Evolutionary conservation across 2,113 vertebrate genomes (phyloP).

Genomic region (Oreocharis arfaki): DNA sequence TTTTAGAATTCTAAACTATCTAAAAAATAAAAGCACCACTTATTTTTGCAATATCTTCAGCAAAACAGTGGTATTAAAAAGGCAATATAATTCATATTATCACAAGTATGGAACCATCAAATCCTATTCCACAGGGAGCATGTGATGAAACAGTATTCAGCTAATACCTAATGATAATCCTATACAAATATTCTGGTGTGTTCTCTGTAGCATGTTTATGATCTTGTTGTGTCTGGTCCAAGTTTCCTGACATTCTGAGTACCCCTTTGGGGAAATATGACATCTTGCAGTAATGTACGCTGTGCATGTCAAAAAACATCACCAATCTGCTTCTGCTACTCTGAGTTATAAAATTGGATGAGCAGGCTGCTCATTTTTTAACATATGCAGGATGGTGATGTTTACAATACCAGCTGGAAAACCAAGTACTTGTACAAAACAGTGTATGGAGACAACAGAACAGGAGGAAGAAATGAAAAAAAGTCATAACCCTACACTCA

Average conservation of each 20-base stretch:
- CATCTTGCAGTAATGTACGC: conserved; percentile 42
- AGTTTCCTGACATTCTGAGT: conserved; percentile 56
- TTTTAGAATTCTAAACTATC: neutral
- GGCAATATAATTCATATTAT: neutral
- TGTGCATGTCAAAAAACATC: conserved; percentile 41
- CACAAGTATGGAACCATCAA: neutral
- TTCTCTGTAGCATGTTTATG: conserved; percentile 40
- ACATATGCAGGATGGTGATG: neutral
- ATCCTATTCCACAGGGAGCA: neutral
- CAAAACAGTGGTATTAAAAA: neutral
- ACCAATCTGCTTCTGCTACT: conserved; percentile 52
- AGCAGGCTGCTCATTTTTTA: conserved; percentile 38
- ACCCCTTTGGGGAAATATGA: conserved; percentile 44
- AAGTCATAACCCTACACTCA: rapidly evolving
- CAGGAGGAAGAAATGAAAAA: neutral
- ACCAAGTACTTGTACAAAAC: neutral
- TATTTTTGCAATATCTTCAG: neutral
- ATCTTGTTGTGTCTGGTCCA: conserved; percentile 52
- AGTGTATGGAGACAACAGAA: neutral
- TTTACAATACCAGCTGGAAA: conserved; percentile 53
- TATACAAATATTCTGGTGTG: conserved; percentile 15
- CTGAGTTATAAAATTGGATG: conserved; percentile 40
- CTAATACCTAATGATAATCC: conserved; percentile 31
- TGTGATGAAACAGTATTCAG: neutral
- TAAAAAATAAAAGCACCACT: neutral